phyloP scores from a whole-genome alignment of 2,888 invertebrate species.

The Polydrusus pterygomalis region DNA sequence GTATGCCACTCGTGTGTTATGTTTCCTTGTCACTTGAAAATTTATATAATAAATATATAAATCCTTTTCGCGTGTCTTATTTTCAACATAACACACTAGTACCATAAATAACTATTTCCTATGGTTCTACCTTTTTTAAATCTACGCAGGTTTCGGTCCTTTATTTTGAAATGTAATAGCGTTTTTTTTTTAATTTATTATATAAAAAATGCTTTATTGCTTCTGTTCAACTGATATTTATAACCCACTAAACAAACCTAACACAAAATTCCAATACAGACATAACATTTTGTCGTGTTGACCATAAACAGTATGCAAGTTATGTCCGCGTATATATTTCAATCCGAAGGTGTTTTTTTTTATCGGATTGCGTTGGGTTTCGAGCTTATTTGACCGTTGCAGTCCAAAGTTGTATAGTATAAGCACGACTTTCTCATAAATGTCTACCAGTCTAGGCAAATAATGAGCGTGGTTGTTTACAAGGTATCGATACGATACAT shows the following conservation, averaged over 20 bases:
- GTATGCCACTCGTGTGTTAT: too few relatives aligned
- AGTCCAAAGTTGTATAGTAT: slow-evolving; percentile 13
- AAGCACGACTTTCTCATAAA: slow-evolving; percentile 32
- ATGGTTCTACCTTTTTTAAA: too few relatives aligned
- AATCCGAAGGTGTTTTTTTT: slow-evolving; percentile 11
- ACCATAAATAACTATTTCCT: too few relatives aligned
- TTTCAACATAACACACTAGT: too few relatives aligned
- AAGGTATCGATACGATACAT: not conserved
- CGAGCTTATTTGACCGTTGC: slow-evolving; percentile 14
- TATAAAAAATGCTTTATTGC: not conserved
- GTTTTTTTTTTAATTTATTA: not conserved
- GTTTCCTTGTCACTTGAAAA: too few relatives aligned
- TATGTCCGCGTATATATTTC: slow-evolving; percentile 10
- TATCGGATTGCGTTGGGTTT: slow-evolving; percentile 28
- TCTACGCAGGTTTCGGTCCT: too few relatives aligned
- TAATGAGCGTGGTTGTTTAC: slow-evolving; percentile 20
- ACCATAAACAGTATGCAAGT: slow-evolving; percentile 11
- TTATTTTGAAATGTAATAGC: not conserved
- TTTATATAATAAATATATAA: too few relatives aligned
- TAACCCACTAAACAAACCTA: not conserved
- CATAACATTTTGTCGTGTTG: slow-evolving; percentile 15
- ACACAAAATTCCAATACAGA: slow-evolving; percentile 13
- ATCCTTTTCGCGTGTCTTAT: too few relatives aligned
- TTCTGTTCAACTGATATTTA: not conserved
- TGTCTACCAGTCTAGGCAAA: slow-evolving; percentile 11